Conservation (phyloP, 2,797 vertebrate genomes). For the Schizopygopsis malacanthus region DNA sequence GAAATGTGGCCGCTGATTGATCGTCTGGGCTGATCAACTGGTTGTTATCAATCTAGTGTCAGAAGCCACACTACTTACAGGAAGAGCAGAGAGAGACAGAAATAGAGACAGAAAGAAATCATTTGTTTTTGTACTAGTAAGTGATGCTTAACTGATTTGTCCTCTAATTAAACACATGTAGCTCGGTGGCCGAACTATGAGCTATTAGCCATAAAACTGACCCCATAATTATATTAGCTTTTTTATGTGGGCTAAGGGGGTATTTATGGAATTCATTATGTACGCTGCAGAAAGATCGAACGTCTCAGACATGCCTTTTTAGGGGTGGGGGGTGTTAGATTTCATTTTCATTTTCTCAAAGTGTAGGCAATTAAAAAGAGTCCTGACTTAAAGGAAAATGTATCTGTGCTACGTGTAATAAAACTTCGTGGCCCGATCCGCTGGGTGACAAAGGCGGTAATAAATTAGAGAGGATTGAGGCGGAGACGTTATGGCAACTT, state of each 20-base stretch:
- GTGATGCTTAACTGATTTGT: constrained; percentile 70
- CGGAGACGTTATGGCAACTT: constrained; percentile 32
- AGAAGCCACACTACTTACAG: constrained; percentile 67
- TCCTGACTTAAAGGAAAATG: constrained; percentile 51
- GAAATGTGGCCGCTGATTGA: constrained; percentile 78
- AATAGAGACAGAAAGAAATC: constrained; percentile 44
- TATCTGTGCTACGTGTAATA: constrained; percentile 55
- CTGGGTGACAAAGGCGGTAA: constrained; percentile 57
- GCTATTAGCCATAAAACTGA: constrained; percentile 76
- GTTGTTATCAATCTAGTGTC: constrained; percentile 78
- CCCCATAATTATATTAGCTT: constrained; percentile 71
- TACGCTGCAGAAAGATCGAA: constrained; percentile 53
- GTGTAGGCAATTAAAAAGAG: constrained; percentile 60
- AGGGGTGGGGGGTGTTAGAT: constrained; percentile 44
- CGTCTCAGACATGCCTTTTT: constrained; percentile 53
- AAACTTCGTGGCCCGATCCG: constrained; percentile 50
- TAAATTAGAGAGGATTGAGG: constrained; percentile 60
- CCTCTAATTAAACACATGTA: constrained; percentile 77
- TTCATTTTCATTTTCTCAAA: constrained; percentile 62
- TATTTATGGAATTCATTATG: constrained; percentile 72
- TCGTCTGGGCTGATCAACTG: constrained; percentile 78
- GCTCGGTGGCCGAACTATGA: constrained; percentile 67
- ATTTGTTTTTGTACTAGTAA: constrained; percentile 67
- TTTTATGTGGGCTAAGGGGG: constrained; percentile 63
- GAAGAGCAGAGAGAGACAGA: constrained; percentile 61